These are phyloP conservation scores for Craseonycteris thonglongyai DNA, from an alignment of 2,113 vertebrate species.

Conservation along the genomic window DNA sequence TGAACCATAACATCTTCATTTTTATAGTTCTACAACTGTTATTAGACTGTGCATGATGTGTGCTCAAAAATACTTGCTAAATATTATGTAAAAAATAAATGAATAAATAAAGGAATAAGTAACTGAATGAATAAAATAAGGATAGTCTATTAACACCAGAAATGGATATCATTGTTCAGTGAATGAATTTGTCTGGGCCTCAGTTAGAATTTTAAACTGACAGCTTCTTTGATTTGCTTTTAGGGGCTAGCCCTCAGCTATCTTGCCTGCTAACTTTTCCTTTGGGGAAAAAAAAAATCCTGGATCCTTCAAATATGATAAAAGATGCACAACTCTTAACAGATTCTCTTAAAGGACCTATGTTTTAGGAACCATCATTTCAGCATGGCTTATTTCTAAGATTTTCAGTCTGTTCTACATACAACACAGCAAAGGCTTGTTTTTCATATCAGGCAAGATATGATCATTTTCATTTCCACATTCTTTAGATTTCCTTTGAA, in stretches of 20 bases:
- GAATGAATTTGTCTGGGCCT: neutral
- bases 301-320: neutral
- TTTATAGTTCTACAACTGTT: neutral
- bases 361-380: neutral
- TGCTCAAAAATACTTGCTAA: neutral
- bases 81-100: neutral
- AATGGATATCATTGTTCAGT: neutral
- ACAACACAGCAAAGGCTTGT: neutral
- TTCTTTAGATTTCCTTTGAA: constrained; percentile 1
- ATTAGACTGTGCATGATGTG: neutral
- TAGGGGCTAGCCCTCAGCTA: neutral
- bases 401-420: neutral
- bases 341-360: neutral
- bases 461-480: neutral
- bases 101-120: neutral
- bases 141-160: neutral
- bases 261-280: neutral
- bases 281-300: constrained; percentile 8
- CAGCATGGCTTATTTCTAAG: neutral
- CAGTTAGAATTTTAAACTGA: neutral
- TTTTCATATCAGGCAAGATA: neutral
- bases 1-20: neutral
- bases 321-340: neutral
- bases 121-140: neutral
- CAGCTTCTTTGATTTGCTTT: neutral